Base-by-base conservation (phyloP, 2,113 vertebrate species). In the Suricata suricatta region DNA sequence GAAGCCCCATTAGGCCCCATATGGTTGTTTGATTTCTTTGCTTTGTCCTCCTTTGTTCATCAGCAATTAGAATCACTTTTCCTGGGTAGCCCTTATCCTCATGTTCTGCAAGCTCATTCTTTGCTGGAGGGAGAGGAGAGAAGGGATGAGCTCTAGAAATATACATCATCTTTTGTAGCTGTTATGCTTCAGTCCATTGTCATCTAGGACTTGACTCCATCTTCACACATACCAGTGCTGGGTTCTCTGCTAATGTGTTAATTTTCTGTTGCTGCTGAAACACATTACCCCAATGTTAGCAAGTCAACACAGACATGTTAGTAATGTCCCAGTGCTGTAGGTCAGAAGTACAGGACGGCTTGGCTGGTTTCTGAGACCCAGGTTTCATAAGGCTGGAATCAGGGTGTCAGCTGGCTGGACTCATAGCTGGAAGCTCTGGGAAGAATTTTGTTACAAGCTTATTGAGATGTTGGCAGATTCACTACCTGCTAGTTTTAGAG, bases 91-190 rank as follows among this genome's bases (percentile, higher is more conserved):
- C 54, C 11, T 64, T 86, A 92, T 13, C 12, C 14, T 79, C 33
- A 87, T 84, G 31, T 47, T 94, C 90, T 84, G 29, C 64, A 97
- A 82, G 76, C 85, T 81, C 87, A 41, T 86, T 80, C 41, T 88
- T 95, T 60, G 38, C 68, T 76, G 81, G 95, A 63, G 11, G 13
- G 29, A 83, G 21, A 52, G 29, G 35, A 90, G 69, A 76, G 63
- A 88, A 88, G n/a, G 82, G 82, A 35, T 19, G 68, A 54, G 8
- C 44, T 95, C 8, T 80, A 72, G 72, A 41, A 89, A 83, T 82
- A 85, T 8, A 47, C 15, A 12, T 64, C 21, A 57, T 76, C 74
- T 90, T 68, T 83, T 50, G 5, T 76, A 38, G 64, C 38, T 83
- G 64, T 83, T 92, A 74, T 87, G 27, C 38, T 88, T 89, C 47